These are phyloP conservation scores for Drosophila lacteicornis DNA, from an alignment of 1,140 invertebrate species.

Conservation along the genomic window DNA sequence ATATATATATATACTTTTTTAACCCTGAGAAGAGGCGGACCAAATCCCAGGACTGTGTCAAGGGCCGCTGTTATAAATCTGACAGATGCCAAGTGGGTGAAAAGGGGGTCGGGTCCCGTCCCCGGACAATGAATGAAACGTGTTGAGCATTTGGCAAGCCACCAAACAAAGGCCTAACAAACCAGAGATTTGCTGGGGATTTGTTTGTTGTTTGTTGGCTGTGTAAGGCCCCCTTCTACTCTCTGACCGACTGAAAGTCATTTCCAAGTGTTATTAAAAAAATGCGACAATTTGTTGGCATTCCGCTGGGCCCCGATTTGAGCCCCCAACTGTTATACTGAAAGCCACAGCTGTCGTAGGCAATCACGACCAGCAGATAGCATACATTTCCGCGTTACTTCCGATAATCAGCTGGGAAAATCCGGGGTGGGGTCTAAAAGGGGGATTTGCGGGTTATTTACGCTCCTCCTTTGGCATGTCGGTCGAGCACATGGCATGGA, in stretches of 20 bases:
- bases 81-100: constrained; percentile 66
- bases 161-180: constrained; percentile 48
- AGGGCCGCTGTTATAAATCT: constrained; percentile 67
- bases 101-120: constrained; percentile 22
- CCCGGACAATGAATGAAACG: constrained; percentile 43
- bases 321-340: background rate
- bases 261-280: constrained; percentile 46
- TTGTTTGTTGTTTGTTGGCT: constrained; percentile 33
- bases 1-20: constrained; percentile 23
- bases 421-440: background rate
- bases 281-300: constrained; percentile 42
- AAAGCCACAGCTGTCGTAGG: constrained; percentile 37
- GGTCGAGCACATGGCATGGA: constrained; percentile 14
- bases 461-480: constrained; percentile 24
- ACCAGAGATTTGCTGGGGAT: constrained; percentile 48
- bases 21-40: background rate
- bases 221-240: background rate
- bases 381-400: constrained; percentile 46
- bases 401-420: constrained; percentile 19
- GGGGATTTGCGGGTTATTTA: background rate
- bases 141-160: constrained; percentile 69
- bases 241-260: constrained; percentile 24
- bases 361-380: constrained; percentile 34
- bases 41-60: constrained; percentile 37
- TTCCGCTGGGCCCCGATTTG: constrained; percentile 7